These are phyloP conservation scores for Porites lobata DNA, from an alignment of 92 coral and sea anemone genomes.

Conservation along the genomic window DNA sequence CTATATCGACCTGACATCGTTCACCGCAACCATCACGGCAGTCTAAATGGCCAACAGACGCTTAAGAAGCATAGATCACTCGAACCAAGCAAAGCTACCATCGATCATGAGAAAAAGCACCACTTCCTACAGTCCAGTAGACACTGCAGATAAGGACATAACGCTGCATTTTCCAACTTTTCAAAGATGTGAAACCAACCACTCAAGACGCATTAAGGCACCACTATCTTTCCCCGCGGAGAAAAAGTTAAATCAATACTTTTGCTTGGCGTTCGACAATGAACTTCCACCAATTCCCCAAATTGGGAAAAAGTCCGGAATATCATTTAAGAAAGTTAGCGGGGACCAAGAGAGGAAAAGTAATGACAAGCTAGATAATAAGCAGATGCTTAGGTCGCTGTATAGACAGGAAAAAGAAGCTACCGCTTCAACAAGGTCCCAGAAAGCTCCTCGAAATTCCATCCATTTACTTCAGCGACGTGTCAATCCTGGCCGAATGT, in stretches of 20 bases:
- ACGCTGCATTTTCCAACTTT: not conserved
- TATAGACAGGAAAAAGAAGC: not conserved
- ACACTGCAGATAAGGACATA: not conserved
- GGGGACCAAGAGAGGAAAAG: not conserved
- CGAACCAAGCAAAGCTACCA: conserved; percentile 11
- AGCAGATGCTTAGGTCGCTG: not conserved
- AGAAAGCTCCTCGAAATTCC: not conserved
- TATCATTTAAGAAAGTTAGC: not conserved
- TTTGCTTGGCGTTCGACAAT: not conserved
- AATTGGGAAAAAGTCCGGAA: not conserved
- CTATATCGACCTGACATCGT: no score
- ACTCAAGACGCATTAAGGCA: not conserved
- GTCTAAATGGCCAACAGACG: conserved; percentile 20
- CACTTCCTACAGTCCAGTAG: not conserved
- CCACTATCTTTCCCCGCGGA: not conserved
- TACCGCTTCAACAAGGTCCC: not conserved
- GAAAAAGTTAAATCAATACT: not conserved
- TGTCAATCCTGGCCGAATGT: not conserved
- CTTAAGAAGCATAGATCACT: not conserved
- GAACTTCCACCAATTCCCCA: not conserved
- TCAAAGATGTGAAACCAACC: not conserved
- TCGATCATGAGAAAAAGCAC: not conserved
- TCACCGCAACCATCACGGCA: no score
- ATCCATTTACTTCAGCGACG: conserved; percentile 18
- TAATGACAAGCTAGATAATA: not conserved